Percentiles rank a stretch among this genome's conserved stretches.
phyloP scores from a whole-genome alignment of 2,797 vertebrate species.

The Phataginus tricuspis region DNA sequence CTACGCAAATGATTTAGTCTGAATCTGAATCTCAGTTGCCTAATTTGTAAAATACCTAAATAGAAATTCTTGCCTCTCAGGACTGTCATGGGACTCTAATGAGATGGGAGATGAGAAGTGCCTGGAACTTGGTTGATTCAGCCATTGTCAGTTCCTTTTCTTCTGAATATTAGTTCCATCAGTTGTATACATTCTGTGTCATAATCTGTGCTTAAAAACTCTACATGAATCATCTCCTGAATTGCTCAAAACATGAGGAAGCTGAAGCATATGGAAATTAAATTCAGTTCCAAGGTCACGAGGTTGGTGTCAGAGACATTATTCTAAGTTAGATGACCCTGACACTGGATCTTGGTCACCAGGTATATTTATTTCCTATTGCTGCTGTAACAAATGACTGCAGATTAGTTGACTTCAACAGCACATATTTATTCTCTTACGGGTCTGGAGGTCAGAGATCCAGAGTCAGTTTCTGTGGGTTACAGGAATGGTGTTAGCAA shows the following conservation, averaged over 20 bases:
- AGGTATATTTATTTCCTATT: neutral
- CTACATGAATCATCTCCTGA: conserved; percentile 49
- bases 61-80: neutral
- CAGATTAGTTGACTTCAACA: neutral
- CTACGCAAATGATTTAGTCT: neutral
- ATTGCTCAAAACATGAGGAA: conserved; percentile 24
- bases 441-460: neutral
- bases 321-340: conserved; percentile 5
- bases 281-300: neutral
- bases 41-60: neutral
- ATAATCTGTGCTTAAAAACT: neutral
- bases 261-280: conserved; percentile 43
- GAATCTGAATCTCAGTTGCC: neutral
- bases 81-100: neutral
- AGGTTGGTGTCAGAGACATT: neutral
- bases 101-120: neutral
- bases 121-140: neutral
- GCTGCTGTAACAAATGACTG: neutral
- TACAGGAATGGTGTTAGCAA: neutral
- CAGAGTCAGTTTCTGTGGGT: neutral
- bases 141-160: neutral
- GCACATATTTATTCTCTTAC: neutral
- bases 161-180: neutral
- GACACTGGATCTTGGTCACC: neutral
- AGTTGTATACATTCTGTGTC: neutral